Conservation (phyloP, 2,888 invertebrate species). For the Abscondita cerata region DNA sequence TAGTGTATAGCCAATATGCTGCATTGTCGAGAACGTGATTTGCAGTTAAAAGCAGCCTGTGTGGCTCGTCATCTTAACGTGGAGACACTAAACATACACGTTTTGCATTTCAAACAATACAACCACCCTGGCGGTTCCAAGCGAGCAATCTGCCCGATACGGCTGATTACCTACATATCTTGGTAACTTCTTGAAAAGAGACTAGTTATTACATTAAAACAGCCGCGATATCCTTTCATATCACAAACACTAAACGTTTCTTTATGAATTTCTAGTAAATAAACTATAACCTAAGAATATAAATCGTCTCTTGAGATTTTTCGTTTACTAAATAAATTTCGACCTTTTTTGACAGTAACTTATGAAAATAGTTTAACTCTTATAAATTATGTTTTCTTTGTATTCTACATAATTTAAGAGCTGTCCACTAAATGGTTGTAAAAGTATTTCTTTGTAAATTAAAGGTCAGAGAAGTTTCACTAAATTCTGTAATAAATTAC, state of each 20-base stretch:
- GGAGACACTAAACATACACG: constrained; percentile 52
- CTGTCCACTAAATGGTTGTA: too few species aligned
- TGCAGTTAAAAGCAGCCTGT: constrained; percentile 50
- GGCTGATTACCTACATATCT: constrained; percentile 39
- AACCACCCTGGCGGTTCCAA: constrained; percentile 51
- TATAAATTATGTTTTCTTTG: too few species aligned
- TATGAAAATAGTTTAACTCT: too few species aligned
- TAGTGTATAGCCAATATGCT: constrained; percentile 46
- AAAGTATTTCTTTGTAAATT: too few species aligned
- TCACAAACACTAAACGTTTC: too few species aligned
- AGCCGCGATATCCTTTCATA: constrained; percentile 8
- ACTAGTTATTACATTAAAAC: constrained; percentile 21
- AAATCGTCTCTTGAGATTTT: constrained; percentile 2
- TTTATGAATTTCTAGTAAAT: too few species aligned
- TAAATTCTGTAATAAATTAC: too few species aligned
- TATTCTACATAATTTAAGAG: too few species aligned
- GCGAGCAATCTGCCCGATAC: constrained; percentile 45
- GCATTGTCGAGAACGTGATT: constrained; percentile 51
- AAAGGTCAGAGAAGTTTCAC: too few species aligned
- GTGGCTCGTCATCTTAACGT: constrained; percentile 48
- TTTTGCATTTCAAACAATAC: constrained; percentile 54
- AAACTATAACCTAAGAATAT: too few species aligned
- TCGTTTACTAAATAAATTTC: too few species aligned
- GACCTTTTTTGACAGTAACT: too few species aligned
- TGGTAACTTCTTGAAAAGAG: constrained; percentile 16